Base-by-base conservation (phyloP, 2,113 vertebrate species). In the Scytalopus superciliaris region DNA sequence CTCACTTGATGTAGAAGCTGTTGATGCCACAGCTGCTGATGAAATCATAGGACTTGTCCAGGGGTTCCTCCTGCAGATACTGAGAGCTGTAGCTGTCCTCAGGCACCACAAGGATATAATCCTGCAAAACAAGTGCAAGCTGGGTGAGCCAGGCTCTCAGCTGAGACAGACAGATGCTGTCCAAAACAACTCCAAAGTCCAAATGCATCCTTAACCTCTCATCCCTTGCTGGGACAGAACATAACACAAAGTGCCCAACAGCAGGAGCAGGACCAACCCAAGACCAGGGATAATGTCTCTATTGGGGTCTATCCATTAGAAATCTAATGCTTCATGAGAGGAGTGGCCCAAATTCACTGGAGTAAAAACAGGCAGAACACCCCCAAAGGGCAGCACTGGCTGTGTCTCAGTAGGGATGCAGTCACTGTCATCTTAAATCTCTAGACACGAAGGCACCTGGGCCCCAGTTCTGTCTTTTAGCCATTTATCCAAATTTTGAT, bases 31-130 rank as follows among this genome's bases (percentile, higher is more conserved):
- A 99, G 93, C 85, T 98, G 97, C 98, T 99, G 97, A 99, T 99
- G 94, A 99, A 99, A 96, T 99, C 98, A 1, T 99, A 99, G 3
- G 99, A 99, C 67, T 99, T 99, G 95, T 99, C 99, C 93, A 99
- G 94, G 9, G 98, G 98, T 76, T 99, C 99, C 85, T 99, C 99
- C 8, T 93, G 98, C 86, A 99, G 98, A 84, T 98, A 98, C 89
- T 96, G 98, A 90, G 99, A 97, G 92, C 97, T 98, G 95, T 99
- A 99, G 92, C 97, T 98, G 3, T 96, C 94, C 93, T 99, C 99
- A 2, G 99, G 99, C 14, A 99, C 98, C 9, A 99, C 98, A 1
- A 99, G 95, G 30, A 99, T 97, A 6, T 99, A 99, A 70, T 99
- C 99, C 99, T 99, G 70, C 8, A 30, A 90, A 39, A 66, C 25